A percentile compares a stretch with the other conserved stretches of the same genome.
phyloP scores from a whole-genome alignment of 1,140 invertebrate species.

The Physella acuta region DNA sequence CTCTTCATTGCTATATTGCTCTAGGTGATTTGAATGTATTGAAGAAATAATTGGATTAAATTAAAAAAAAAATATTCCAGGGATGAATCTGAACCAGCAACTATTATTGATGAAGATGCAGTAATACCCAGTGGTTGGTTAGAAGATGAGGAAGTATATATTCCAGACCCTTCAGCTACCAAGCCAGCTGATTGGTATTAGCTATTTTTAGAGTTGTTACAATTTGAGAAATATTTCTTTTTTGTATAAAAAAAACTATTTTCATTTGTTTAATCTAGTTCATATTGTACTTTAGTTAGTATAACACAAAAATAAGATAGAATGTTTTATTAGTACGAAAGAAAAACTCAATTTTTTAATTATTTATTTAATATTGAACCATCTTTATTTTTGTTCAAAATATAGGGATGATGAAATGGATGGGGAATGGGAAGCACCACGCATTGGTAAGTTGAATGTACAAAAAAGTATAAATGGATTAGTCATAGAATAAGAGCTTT shows the following conservation, averaged over 20 bases:
- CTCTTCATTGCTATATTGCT: too few relatives aligned
- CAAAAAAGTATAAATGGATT: too few relatives aligned
- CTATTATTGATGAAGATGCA: slow-evolving; percentile 55
- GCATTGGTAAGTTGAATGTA: slow-evolving; percentile 67
- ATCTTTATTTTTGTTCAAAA: slow-evolving; percentile 12
- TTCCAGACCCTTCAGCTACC: slow-evolving; percentile 82
- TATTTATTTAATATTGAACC: neutral
- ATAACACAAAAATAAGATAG: too few relatives aligned
- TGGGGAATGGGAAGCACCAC: slow-evolving; percentile 95
- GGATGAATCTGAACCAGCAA: slow-evolving; percentile 59
- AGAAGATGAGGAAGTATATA: slow-evolving; percentile 85
- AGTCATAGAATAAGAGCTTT: neutral
- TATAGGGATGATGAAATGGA: slow-evolving; percentile 92
- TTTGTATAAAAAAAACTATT: too few relatives aligned
- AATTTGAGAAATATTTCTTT: too few relatives aligned
- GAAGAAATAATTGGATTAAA: neutral
- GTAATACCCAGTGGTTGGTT: slow-evolving; percentile 63
- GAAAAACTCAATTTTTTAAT: too few relatives aligned
- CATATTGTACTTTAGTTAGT: too few relatives aligned
- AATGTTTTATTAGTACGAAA: too few relatives aligned
- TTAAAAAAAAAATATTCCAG: slow-evolving; percentile 28
- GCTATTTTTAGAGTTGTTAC: too few relatives aligned
- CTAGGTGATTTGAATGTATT: neutral
- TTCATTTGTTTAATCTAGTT: too few relatives aligned
- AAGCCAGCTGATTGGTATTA: slow-evolving; percentile 93